Base-by-base conservation (phyloP, 2,797 vertebrate genomes). In the Danio choprae region DNA sequence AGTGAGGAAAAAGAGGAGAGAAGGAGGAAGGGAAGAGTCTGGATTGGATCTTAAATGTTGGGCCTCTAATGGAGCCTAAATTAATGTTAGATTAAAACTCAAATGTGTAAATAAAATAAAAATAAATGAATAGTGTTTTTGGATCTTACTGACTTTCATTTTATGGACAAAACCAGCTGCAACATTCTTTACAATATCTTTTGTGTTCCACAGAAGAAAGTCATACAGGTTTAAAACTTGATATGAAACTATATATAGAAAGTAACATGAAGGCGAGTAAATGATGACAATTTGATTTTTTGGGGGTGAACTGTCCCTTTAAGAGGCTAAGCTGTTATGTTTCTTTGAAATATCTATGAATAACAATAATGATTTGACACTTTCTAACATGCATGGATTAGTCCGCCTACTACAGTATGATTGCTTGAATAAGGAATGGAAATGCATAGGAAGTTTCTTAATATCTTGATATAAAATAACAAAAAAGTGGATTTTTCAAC, bases 31-130 rank as follows among this genome's bases (percentile, higher is more conserved):
- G 80, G 77, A 77, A 84, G 56, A 73, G 75, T 81, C 77, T 84
- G 77, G 80, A 79, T 86, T 81, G 80, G 81, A 81, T 81, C 74
- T 81, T 56, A 83, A 90, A 89, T 90, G 88, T 68, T 89, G 93
- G 92, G 95, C 95, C 94, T 93, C 92, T 92, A 95, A 95, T 95
- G 96, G 94, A 96, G 94, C 90, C 92, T 90, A 90, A 86, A 74
- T 64, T 62, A 84, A 87, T 63, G 20, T 48, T 44, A 20, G 5
- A 44, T 53, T 63, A 55, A 13, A 63, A 15, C 6, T 60, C 5
- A 50, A 51, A 41, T 44, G 22, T 63, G 4, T 51, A 22, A 48
- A 18, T 43, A n/a, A 62, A 40, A n/a, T n/a, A n/a, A 11, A 29
- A 29, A 1, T 29, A 29, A 29, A 29, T 3, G n/a, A n/a, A 67